These are phyloP conservation scores for Meiosimyza platycephala DNA, from an alignment of 2,888 invertebrate species.

Conservation along the genomic window DNA sequence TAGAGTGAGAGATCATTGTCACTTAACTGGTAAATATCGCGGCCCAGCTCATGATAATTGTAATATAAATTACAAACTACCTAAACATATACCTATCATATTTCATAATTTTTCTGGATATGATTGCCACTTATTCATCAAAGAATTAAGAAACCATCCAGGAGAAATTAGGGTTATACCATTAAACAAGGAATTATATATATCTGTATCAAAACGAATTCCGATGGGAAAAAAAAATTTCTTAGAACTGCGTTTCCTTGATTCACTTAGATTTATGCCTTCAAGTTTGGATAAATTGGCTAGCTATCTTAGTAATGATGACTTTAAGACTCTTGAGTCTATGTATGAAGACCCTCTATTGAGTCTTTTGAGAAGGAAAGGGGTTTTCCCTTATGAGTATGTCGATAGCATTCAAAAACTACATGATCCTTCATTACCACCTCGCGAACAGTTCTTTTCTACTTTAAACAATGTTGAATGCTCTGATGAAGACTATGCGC, in stretches of 20 bases:
- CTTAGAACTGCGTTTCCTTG: constrained; percentile 8
- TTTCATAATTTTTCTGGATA: too few relatives aligned
- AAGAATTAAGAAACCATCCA: too few relatives aligned
- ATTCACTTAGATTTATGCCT: constrained; percentile 33
- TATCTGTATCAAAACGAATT: too few relatives aligned
- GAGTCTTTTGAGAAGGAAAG: not conserved
- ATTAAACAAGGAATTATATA: too few relatives aligned
- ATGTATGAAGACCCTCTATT: not conserved
- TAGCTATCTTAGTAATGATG: not conserved
- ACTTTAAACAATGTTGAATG: not conserved
- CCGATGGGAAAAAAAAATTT: not conserved
- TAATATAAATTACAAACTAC: too few relatives aligned
- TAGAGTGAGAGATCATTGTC: too few relatives aligned
- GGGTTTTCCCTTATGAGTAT: not conserved
- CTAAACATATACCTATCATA: too few relatives aligned
- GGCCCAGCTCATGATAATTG: too few relatives aligned
- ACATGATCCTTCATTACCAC: not conserved
- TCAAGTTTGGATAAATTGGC: constrained; percentile 32
- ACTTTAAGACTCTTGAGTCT: not conserved
- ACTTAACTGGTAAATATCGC: too few relatives aligned
- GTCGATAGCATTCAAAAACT: not conserved
- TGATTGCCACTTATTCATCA: too few relatives aligned
- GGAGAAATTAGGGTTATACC: too few relatives aligned
- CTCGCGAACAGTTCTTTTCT: constrained; percentile 11
- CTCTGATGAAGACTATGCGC: not conserved